Evolutionary conservation across 2,113 vertebrate genomes (phyloP).

Genomic region (Microcebus jonahi): DNA sequence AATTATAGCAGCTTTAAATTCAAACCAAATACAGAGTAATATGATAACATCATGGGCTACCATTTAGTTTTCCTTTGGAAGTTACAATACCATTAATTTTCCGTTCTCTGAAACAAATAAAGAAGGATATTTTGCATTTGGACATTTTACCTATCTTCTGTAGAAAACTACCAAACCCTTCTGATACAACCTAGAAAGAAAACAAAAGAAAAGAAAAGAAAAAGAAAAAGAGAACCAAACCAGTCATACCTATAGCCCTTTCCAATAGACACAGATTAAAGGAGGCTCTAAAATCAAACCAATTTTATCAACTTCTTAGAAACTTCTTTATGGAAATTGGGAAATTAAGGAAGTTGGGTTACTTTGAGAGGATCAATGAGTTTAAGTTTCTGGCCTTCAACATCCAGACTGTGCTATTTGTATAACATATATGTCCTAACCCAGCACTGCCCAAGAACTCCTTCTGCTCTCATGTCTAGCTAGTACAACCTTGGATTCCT

Average conservation of each 20-base stretch:
- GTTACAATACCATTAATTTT: not conserved
- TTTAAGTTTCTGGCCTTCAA: not conserved
- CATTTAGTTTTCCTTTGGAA: not conserved
- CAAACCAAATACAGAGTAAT: not conserved
- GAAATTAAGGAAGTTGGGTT: not conserved
- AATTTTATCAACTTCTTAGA: conserved; percentile 7
- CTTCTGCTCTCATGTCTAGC: not conserved
- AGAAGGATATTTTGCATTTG: not conserved
- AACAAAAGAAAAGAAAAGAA: too few species aligned
- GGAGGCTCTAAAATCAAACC: not conserved
- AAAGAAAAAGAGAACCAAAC: not conserved
- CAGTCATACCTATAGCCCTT: not conserved
- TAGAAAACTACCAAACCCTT: not conserved
- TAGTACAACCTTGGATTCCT: not conserved
- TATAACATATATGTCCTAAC: not conserved
- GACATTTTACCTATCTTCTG: not conserved
- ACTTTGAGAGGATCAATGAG: not conserved
- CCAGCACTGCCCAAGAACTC: not conserved
- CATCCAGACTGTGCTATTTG: not conserved
- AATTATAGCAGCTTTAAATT: not conserved
- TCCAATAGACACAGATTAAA: not conserved
- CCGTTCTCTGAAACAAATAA: not conserved
- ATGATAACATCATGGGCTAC: not conserved
- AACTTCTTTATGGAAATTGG: not conserved
- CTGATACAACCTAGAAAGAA: too few species aligned